Base-by-base conservation (phyloP, 2,888 invertebrate genomes). In the Leptinotarsa haldemani region DNA sequence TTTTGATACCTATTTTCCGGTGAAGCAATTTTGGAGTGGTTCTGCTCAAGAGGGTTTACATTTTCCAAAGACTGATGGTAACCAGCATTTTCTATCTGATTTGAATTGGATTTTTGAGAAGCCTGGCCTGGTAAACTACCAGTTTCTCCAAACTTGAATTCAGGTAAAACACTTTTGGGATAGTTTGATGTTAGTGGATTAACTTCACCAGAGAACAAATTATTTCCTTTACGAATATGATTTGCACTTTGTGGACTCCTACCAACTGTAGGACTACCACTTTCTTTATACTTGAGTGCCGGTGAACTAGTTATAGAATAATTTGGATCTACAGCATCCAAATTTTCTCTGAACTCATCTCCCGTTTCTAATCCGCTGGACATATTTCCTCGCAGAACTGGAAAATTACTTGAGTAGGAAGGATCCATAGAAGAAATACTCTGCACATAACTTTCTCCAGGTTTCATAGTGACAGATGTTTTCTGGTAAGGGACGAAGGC, bases 401-500 rank as follows among this genome's bases (percentile, higher is more conserved):
- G 67, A 52, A 75, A 25, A 53, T 58, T 73, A 20, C 64, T 66
- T 13, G 72, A n/a, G 22, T 70, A 73, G 16, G 61, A 65, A 30
- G 70, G 65, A 50, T 47, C 61, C 22, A n/a, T 16, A n/a, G 25
- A 7, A 40, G 52, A 13, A 67, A 47, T 70, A 47, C 65, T 56
- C 50, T 75, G 74, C 22, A 22, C 20, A 69, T 61, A 70, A 67
- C 40, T 69, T 53, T 73, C 71, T 13, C 70, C 74, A 48, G 70
- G 61, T 65, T 70, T 66, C 22, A 53, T n/a, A n/a, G 30, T 25
- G n/a, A 40, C 48, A 15, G 74, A 50, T 25, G 67, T n/a, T 69
- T 75, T 78, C 47, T 67, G 74, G 46, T 78, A 78, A 50, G 78
- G 78, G 1, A 75, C 78, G 69, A 78, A 78, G 15, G 78, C 78